Base-by-base conservation (phyloP, 2,888 invertebrate genomes). In the Scelioninae gen. 1 region DNA sequence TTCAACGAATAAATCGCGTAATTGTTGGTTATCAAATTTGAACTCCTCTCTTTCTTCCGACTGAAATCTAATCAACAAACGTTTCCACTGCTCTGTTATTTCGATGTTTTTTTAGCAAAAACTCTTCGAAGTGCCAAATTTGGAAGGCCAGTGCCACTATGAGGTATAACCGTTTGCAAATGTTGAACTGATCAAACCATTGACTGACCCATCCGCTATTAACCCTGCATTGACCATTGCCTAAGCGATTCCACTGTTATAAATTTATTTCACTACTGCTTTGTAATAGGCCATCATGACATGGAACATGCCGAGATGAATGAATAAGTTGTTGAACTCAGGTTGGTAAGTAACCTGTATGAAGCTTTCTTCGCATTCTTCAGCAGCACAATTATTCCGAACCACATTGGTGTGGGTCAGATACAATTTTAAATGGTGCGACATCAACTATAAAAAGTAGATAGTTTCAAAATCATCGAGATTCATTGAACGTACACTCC, bases 261-360 rank as follows among this genome's bases (percentile, higher is more conserved):
- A 82, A 51, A 87, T 88, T 81, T 85, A 87, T 72, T 82, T 83
- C 29, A 88, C 86, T 47, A 87, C 31, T 65, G 89, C 87, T 85
- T 88, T 88, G 56, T 89, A 88, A 83, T 56, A 87, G 7, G 86
- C 84, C 86, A 88, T 83, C 85, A 80, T 74, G 53, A 88, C 68
- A 83, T 89, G 88, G 85, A 93, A 92, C 43, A 86, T 72, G 16
- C 91, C 91, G 15, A 90, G 79, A 87, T 90, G 88, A 49, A 92
- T 89, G 79, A 91, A 92, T 79, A 92, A 13, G 72, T 89, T 88
- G 56, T 89, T 85, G 86, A 88, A 91, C 82, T 68, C 81, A 62
- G 88, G 85, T 40, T 58, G 88, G 51, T 88, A 88, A 0, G 88
- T 86, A 0, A 89, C 87, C 85, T 88, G 79, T 0, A 87, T 84